Conservation (phyloP, 2,888 invertebrate genomes). For the Cyclophora punctaria region DNA sequence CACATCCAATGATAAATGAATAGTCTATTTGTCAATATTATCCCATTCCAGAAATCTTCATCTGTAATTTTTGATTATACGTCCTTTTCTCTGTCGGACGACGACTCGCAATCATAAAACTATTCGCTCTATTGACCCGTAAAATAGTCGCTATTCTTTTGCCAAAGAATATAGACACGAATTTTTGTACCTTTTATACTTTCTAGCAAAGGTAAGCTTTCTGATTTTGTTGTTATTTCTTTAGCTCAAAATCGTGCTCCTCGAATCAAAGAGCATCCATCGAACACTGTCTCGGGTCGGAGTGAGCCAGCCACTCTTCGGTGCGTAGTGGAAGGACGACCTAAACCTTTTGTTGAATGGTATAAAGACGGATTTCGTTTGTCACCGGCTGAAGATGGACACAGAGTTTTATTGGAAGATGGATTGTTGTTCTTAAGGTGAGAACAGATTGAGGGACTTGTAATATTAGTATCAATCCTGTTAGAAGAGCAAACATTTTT, state of each 20-base stretch:
- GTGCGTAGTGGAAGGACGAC: slow-evolving; percentile 97
- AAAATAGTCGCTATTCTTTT: too few species aligned
- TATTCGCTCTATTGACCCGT: too few species aligned
- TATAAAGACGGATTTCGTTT: slow-evolving; percentile 91
- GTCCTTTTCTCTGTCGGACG: too few species aligned
- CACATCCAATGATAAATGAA: too few species aligned
- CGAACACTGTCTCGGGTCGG: slow-evolving; percentile 95
- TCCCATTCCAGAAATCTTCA: too few species aligned
- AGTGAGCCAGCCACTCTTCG: slow-evolving; percentile 98
- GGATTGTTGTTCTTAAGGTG: slow-evolving; percentile 92
- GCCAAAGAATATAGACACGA: too few species aligned
- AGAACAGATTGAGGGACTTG: slow-evolving; percentile 2
- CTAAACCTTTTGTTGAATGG: slow-evolving; percentile 94
- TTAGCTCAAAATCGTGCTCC: slow-evolving; percentile 92
- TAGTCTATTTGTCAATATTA: too few species aligned
- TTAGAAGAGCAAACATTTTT: too few species aligned
- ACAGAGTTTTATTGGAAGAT: slow-evolving; percentile 92
- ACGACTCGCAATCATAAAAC: too few species aligned
- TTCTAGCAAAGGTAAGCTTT: too few species aligned
- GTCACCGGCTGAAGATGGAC: slow-evolving; percentile 88
- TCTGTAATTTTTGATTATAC: too few species aligned
- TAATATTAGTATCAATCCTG: not conserved
- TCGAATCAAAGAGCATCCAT: slow-evolving; percentile 97
- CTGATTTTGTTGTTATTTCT: not conserved
- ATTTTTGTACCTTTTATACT: too few species aligned